Conservation (phyloP, 1,140 invertebrate genomes). For the Microplitis demolitor region DNA sequence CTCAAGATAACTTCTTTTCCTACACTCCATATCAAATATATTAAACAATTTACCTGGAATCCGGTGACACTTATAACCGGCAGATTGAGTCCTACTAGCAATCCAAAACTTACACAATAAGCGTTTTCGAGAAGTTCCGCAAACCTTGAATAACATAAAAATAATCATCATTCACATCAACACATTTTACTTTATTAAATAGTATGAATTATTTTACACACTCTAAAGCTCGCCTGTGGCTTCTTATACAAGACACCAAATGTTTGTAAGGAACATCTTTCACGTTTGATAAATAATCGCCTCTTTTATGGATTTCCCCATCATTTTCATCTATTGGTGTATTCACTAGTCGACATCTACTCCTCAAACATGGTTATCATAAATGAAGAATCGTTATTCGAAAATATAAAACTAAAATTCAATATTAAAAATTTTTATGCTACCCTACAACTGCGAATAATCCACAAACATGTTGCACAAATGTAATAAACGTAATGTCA, state of each 20-base stretch:
- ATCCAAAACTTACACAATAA: constrained; percentile 20
- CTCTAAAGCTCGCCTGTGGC: too few species aligned
- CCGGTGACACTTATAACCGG: constrained; percentile 20
- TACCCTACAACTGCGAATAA: constrained; percentile 29
- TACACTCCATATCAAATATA: not conserved
- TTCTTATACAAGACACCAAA: too few species aligned
- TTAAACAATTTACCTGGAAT: constrained; percentile 27
- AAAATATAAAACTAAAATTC: too few species aligned
- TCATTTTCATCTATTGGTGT: too few species aligned
- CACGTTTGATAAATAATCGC: too few species aligned
- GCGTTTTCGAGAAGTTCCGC: constrained; percentile 27
- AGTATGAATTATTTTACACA: too few species aligned
- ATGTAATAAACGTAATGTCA: constrained; percentile 3
- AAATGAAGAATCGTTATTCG: too few species aligned
- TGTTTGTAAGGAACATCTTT: too few species aligned
- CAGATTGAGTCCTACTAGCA: constrained; percentile 15
- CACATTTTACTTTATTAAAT: not conserved
- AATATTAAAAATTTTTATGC: not conserved
- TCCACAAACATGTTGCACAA: constrained; percentile 16
- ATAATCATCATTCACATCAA: not conserved
- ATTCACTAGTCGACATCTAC: too few species aligned
- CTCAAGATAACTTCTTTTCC: too few species aligned
- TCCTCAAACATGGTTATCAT: too few species aligned
- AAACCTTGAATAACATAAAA: constrained; percentile 16
- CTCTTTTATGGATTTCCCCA: too few species aligned